Conservation (phyloP, 2,113 vertebrate genomes). For the Ploceus nigricollis region DNA sequence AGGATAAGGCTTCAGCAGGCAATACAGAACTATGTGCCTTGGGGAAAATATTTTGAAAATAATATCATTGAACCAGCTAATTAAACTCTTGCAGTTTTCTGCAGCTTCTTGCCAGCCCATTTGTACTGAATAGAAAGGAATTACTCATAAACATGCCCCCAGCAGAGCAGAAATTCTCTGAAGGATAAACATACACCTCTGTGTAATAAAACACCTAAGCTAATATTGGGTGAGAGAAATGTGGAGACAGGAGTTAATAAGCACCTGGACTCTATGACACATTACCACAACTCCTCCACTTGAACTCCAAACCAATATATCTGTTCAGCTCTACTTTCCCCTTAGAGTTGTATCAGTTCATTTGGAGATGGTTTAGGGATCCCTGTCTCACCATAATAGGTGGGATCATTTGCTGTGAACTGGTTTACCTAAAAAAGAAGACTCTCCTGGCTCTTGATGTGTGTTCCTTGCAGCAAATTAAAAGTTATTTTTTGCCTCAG, state of each 20-base stretch:
- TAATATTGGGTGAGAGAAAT: not conserved
- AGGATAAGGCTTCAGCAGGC: not conserved
- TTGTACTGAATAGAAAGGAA: not conserved
- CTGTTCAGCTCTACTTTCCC: not conserved
- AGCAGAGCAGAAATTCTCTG: not conserved
- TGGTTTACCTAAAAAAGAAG: not conserved
- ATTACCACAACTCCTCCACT: not conserved
- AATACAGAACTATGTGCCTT: not conserved
- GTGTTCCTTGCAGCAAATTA: not conserved
- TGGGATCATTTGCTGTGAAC: not conserved
- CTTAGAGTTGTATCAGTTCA: not conserved
- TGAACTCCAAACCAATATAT: not conserved
- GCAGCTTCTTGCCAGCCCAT: not conserved
- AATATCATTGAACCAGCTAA: not conserved
- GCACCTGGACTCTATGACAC: not conserved
- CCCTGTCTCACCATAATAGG: not conserved
- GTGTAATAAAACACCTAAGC: not conserved
- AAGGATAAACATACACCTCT: not conserved
- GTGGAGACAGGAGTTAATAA: not conserved
- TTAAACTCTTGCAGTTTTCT: not conserved
- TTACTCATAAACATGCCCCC: fast-evolving
- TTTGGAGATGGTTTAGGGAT: not conserved
- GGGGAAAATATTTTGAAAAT: not conserved
- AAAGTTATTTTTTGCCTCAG: not conserved
- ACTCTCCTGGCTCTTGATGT: not conserved